Conservation (phyloP, 2,888 invertebrate genomes). For the Boloria selene region DNA sequence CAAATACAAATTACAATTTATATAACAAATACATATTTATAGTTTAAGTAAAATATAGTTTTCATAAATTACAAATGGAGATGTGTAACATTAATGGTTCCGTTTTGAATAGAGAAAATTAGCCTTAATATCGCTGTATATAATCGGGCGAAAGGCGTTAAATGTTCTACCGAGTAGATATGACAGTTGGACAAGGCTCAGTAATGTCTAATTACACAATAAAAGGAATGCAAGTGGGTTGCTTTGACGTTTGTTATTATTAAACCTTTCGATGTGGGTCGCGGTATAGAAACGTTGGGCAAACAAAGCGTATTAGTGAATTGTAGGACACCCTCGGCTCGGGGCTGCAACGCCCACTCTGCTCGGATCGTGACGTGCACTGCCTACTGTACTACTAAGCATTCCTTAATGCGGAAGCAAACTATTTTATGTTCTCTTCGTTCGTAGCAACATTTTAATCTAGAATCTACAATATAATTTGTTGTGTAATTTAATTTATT, state of each 20-base stretch:
- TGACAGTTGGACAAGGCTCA: slow-evolving; percentile 32
- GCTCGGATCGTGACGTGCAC: slow-evolving; percentile 48
- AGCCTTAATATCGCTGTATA: slow-evolving; percentile 29
- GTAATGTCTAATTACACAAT: slow-evolving; percentile 34
- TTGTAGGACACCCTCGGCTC: slow-evolving; percentile 70
- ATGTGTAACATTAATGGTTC: slow-evolving; percentile 33
- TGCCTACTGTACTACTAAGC: slow-evolving; percentile 42
- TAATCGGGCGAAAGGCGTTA: slow-evolving; percentile 37
- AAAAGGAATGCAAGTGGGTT: slow-evolving; percentile 32
- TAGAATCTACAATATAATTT: slow-evolving; percentile 10
- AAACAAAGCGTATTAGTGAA: slow-evolving; percentile 71
- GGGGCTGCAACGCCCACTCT: slow-evolving; percentile 67
- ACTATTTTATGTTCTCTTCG: slow-evolving; percentile 23
- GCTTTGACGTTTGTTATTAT: slow-evolving; percentile 2
- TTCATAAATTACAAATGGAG: not conserved
- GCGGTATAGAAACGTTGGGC: slow-evolving; percentile 63
- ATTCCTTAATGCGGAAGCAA: slow-evolving; percentile 37
- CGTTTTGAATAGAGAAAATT: slow-evolving; percentile 33
- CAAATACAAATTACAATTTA: slow-evolving; percentile 1
- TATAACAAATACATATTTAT: slow-evolving; percentile 8
- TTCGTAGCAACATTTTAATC: slow-evolving; percentile 18
- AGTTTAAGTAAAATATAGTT: not conserved
- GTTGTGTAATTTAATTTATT: not conserved
- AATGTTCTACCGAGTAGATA: slow-evolving; percentile 32
- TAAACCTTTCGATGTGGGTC: slow-evolving; percentile 47